Evolutionary conservation across 2,888 invertebrate species (phyloP), one percentile per base, ranked within the genome.

Genomic region (Drosophila paranaensis): DNA sequence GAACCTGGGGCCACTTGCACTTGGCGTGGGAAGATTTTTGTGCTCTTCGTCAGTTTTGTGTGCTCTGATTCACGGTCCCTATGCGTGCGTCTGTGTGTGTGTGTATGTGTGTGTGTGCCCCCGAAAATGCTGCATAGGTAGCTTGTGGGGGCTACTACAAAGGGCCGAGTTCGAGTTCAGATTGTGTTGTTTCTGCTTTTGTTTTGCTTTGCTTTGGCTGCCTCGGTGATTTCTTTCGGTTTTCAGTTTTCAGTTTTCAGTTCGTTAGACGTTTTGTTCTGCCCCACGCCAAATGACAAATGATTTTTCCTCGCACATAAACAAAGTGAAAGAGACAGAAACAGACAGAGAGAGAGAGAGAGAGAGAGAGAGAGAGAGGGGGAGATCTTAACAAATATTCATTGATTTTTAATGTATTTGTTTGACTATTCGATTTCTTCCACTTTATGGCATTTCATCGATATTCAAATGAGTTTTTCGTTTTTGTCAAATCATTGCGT

Each of bases 11-110:
- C 58, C 67, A 69, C 81, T 88, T 84, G 88, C 86, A 87, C 90
- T 87, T 88, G 92, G 92, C 92, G 92, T 92, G 92, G 92, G 92
- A 92, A 92, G 92, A 92, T 92, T 92, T 92, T 91, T 78, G 67
- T 57, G 67, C 69, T 81, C 70, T 72, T 76, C 54, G 54, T 68
- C 60, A 70, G 60, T 71, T 66, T 61, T 79, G 67, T 79, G 67
- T 79, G 85, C 89, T 85, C 89, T 89, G 89, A 89, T 85, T 85
- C 84, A 89, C 84, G 81, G 87, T 67, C 40, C 54, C 48, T 58
- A 51, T 79, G 46, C 54, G 50, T 39, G 37, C 43, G 39, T 25
- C 2, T 20, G 33, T 40, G 43, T 51, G 60, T 66, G 42, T 57
- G 50, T 61, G n/a, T 16, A 35, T 61, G 64, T 45, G 42, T 51